Evolutionary conservation across 2,888 invertebrate species (phyloP).

Genomic region (Metalampra italica): DNA sequence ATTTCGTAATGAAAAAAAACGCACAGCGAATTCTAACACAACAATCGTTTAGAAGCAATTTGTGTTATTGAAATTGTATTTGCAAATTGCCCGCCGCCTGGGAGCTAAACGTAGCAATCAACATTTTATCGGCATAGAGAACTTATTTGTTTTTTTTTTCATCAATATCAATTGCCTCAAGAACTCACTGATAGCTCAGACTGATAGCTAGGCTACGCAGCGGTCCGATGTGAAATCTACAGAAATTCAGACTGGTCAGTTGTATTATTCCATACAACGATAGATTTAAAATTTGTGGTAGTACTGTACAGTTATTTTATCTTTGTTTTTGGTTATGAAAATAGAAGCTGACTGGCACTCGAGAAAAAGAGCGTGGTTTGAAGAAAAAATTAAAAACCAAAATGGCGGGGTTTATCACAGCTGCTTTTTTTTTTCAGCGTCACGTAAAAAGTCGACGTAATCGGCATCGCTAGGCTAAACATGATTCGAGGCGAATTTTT

Average conservation of each 20-base stretch:
- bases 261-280: conserved; percentile 37
- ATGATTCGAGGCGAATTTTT: conserved; percentile 11
- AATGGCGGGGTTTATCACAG: conserved; percentile 3
- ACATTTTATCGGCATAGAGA: conserved; percentile 32
- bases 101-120: conserved; percentile 30
- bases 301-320: conserved; percentile 11
- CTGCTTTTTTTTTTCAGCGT: neutral
- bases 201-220: too few species aligned
- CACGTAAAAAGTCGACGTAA: neutral
- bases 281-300: conserved; percentile 37
- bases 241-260: conserved; percentile 33
- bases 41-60: conserved; percentile 31
- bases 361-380: conserved; percentile 39
- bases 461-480: neutral
- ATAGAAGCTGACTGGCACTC: conserved; percentile 43
- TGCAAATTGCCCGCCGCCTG: conserved; percentile 20
- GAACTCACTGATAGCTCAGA: too few species aligned
- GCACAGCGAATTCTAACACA: conserved; percentile 28
- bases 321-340: conserved; percentile 30
- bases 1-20: conserved; percentile 10
- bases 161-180: too few species aligned
- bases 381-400: conserved; percentile 19
- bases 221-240: conserved; percentile 40
- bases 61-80: conserved; percentile 19
- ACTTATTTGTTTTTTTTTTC: conserved; percentile 28